Evolutionary conservation across 2,888 invertebrate species (phyloP).

Genomic region (Cantharis flavilabris): DNA sequence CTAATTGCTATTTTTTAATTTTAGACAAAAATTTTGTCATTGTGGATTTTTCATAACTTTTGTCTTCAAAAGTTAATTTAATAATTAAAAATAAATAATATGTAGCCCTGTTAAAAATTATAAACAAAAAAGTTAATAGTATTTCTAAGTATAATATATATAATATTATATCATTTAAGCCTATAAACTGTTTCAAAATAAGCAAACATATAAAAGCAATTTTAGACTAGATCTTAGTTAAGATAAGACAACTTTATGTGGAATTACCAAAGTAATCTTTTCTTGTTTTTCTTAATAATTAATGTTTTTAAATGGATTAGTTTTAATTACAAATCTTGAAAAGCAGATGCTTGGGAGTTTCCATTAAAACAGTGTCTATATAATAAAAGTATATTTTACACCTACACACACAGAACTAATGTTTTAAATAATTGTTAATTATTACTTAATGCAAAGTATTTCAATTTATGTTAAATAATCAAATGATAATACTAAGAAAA

Average conservation of each 20-base stretch:
- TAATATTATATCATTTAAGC: background rate
- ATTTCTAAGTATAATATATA: background rate
- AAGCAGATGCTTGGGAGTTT: background rate
- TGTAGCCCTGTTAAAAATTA: background rate
- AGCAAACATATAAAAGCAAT: background rate
- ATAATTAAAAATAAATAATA: no score
- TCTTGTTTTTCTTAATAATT: background rate
- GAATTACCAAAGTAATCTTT: background rate
- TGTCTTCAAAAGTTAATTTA: no score
- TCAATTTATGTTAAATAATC: background rate
- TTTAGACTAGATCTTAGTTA: background rate
- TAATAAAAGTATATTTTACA: background rate
- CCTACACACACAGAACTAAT: background rate
- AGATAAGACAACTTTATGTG: background rate
- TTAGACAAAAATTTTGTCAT: no score
- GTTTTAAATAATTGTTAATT: background rate
- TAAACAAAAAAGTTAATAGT: background rate
- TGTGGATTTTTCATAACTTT: no score
- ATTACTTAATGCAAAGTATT: background rate
- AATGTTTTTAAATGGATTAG: background rate
- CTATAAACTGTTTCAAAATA: background rate
- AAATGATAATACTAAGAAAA: background rate
- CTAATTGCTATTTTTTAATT: no score
- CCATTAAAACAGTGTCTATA: background rate
- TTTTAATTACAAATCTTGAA: background rate